Conservation (phyloP, 2,113 vertebrate genomes). For the Oryzias woworae region DNA sequence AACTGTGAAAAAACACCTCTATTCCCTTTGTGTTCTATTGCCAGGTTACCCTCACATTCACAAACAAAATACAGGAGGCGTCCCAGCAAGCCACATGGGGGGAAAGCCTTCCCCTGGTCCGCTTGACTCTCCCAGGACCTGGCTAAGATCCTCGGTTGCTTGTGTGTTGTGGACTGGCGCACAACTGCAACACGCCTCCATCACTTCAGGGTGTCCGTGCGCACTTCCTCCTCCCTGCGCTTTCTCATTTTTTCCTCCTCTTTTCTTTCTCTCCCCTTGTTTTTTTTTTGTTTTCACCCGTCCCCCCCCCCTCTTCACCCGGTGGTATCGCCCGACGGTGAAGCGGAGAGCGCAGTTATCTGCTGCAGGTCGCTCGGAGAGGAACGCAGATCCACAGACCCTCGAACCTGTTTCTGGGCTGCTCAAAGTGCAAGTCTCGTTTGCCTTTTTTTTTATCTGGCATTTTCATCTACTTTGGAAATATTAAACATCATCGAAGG, state of each 20-base stretch:
- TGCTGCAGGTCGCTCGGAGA: constrained; percentile 69
- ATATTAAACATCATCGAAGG: constrained; percentile 58
- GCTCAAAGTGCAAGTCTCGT: constrained; percentile 15
- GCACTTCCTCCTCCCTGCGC: constrained; percentile 20
- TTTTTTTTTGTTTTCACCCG: background rate
- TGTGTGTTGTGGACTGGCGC: background rate
- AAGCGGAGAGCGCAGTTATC: constrained; percentile 59
- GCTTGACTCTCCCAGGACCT: background rate
- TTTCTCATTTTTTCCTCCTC: background rate
- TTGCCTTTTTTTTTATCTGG: background rate
- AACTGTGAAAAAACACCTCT: constrained; percentile 2
- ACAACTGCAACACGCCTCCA: constrained; percentile 33
- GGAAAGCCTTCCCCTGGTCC: constrained; percentile 28
- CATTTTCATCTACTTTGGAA: constrained; percentile 48
- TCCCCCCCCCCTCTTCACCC: constrained; percentile 38
- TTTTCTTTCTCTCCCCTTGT: background rate
- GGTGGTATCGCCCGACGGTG: constrained; percentile 67
- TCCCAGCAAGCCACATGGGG: constrained; percentile 31
- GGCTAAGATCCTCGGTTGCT: constrained; percentile 1
- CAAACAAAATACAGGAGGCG: background rate
- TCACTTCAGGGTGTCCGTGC: constrained; percentile 41
- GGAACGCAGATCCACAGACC: constrained; percentile 47
- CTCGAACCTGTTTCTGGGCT: constrained; percentile 22
- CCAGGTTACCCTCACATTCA: constrained; percentile 36
- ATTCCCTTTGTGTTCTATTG: constrained; percentile 36